phyloP scores from a whole-genome alignment of 2,113 vertebrate genomes.

The Pavo muticus region DNA sequence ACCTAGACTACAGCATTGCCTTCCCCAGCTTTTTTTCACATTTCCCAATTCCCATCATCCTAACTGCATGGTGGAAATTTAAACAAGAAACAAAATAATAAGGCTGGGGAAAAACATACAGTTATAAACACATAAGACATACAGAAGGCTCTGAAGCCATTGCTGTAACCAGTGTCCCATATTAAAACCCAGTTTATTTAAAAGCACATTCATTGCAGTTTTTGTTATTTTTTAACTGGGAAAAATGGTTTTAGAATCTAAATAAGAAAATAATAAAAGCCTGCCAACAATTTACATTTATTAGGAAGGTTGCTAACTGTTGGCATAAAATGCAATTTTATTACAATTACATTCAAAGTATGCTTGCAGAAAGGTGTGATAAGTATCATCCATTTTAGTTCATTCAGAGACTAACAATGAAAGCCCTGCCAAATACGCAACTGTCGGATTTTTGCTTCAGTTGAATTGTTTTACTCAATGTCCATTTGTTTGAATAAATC shows the following conservation, averaged over 20 bases:
- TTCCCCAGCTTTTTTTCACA: background rate
- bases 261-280: background rate
- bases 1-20: background rate
- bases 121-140: background rate
- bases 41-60: background rate
- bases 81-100: background rate
- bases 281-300: background rate
- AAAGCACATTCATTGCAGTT: background rate
- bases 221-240: background rate
- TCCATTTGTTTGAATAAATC: background rate
- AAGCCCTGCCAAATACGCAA: background rate
- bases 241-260: background rate
- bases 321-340: background rate
- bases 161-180: background rate
- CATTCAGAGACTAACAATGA: background rate
- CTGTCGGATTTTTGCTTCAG: background rate
- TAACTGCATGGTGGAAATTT: background rate
- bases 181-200: background rate
- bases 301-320: background rate
- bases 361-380: background rate
- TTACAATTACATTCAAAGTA: background rate
- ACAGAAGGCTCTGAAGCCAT: background rate
- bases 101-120: background rate
- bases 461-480: background rate
- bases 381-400: background rate